phyloP scores from a whole-genome alignment of 1,140 invertebrate genomes.

The Laodelphax striatellus region DNA sequence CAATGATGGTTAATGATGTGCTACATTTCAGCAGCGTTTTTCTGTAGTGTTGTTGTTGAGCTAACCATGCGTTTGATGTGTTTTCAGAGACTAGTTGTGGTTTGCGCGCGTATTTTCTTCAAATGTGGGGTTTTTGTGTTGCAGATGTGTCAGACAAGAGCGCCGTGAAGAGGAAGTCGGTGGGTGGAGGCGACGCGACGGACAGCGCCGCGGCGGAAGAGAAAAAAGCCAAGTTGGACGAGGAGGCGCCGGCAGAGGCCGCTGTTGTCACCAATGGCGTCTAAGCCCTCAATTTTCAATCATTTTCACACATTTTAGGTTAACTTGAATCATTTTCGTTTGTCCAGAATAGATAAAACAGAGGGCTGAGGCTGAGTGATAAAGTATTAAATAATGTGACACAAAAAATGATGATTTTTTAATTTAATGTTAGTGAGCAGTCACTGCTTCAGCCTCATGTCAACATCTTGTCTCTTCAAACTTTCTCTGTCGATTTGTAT shows the following conservation, averaged over 20 bases:
- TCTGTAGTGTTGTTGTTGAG: neutral
- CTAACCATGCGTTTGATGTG: neutral
- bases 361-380: neutral
- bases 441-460: neutral
- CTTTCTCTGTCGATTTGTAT: too few species aligned
- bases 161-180: constrained; percentile 53
- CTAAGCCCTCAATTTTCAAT: neutral
- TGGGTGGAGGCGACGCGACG: constrained; percentile 38
- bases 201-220: constrained; percentile 30
- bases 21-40: neutral
- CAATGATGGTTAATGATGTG: neutral
- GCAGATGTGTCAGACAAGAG: neutral
- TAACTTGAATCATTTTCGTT: too few species aligned
- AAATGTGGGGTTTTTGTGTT: neutral
- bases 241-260: constrained; percentile 36
- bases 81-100: neutral
- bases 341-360: too few species aligned
- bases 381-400: neutral
- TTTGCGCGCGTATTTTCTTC: neutral
- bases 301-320: neutral
- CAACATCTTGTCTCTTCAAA: too few species aligned
- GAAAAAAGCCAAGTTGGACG: constrained; percentile 58
- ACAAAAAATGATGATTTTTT: too few species aligned
- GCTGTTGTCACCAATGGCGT: constrained; percentile 47
- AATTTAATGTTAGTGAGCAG: too few species aligned